A percentile compares a stretch with the other conserved stretches of the same genome.
These are phyloP conservation scores for Holacanthella duospinosa DNA, from an alignment of 2,888 invertebrate genomes.

Conservation along the genomic window DNA sequence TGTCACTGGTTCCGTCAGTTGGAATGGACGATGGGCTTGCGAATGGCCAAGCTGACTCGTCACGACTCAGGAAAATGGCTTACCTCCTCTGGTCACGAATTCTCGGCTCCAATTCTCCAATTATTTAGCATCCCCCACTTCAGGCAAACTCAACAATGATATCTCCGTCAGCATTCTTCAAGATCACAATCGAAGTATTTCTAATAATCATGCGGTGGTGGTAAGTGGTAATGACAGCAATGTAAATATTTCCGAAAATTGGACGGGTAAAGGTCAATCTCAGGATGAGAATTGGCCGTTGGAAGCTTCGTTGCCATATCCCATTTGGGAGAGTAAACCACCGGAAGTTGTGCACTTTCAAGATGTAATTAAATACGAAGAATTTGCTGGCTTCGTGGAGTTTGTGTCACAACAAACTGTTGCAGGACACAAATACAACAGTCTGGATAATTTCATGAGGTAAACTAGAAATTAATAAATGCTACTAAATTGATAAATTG, in stretches of 20 bases:
- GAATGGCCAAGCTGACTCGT: conserved; percentile 97
- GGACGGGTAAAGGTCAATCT: conserved; percentile 22
- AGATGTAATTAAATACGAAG: conserved; percentile 59
- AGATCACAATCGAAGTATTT: conserved; percentile 5
- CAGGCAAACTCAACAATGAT: conserved; percentile 11
- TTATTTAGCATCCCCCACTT: conserved; percentile 35
- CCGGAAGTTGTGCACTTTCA: conserved; percentile 45
- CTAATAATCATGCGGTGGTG: not conserved
- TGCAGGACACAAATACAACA: conserved; percentile 78
- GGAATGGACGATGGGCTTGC: conserved; percentile 70
- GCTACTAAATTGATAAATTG: not conserved
- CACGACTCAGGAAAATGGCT: conserved; percentile 9
- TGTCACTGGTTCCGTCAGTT: conserved; percentile 27
- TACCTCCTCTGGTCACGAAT: conserved; percentile 13
- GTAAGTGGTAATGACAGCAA: not conserved
- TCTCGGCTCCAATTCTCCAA: conserved; percentile 26
- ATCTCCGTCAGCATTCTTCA: conserved; percentile 6
- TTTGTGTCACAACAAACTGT: conserved; percentile 66
- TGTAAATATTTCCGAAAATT: no score
- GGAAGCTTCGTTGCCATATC: conserved; percentile 62
- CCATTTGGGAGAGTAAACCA: conserved; percentile 53
- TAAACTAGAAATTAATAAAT: conserved; percentile 34
- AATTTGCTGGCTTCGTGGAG: conserved; percentile 67
- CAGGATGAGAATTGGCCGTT: conserved; percentile 51
- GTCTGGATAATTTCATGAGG: conserved; percentile 70